These are phyloP conservation scores for Mastomys natalensis DNA, from an alignment of 2,113 vertebrate species.

Conservation along the genomic window DNA sequence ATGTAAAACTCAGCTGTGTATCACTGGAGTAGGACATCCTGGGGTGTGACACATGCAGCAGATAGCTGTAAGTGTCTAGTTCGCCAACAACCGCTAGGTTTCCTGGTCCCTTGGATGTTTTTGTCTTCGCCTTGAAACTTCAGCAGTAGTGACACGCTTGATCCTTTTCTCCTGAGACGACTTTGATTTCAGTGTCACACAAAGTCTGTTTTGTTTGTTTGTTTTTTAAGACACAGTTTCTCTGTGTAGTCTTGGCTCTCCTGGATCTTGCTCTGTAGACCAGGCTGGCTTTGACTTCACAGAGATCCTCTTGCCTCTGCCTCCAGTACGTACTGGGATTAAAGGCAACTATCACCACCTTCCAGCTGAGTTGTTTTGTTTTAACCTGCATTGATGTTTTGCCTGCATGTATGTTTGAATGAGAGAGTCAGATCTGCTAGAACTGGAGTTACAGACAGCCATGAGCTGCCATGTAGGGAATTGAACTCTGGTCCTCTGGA, in stretches of 20 bases:
- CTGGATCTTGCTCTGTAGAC: no score
- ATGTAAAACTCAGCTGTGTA: not conserved
- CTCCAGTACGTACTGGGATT: no score
- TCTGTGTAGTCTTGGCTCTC: no score
- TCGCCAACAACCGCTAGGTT: not conserved
- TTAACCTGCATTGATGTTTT: not conserved
- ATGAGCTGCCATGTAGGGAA: not conserved
- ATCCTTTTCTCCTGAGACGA: not conserved
- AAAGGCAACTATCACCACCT: no score
- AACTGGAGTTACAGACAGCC: not conserved
- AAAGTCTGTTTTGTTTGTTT: not conserved
- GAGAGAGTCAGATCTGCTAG: not conserved
- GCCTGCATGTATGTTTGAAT: not conserved
- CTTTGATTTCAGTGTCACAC: not conserved
- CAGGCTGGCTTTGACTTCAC: no score
- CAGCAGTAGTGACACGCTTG: not conserved
- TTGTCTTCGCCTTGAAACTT: not conserved
- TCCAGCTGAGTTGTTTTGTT: not conserved
- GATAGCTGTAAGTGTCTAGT: not conserved
- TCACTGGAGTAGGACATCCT: not conserved
- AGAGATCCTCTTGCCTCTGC: no score
- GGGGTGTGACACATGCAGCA: not conserved
- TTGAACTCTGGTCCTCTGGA: not conserved
- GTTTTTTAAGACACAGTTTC: no score
- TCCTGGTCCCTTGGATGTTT: not conserved